phyloP scores from a whole-genome alignment of 2,113 vertebrate genomes.

The Erythrolamprus reginae region DNA sequence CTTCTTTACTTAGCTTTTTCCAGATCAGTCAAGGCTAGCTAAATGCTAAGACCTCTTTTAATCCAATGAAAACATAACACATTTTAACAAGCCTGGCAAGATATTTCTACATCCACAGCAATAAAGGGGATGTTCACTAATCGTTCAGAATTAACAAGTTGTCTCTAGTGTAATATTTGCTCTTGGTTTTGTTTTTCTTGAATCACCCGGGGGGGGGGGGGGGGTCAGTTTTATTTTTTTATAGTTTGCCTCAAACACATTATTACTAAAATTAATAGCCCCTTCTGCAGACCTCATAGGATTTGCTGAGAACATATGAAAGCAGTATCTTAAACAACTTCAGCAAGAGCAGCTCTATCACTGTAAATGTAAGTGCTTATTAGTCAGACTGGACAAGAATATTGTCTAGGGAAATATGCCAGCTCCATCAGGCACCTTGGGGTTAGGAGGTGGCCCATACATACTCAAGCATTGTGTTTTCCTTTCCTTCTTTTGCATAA shows the following conservation, averaged over 20 bases:
- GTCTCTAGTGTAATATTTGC: slow-evolving; percentile 14
- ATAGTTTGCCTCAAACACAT: not conserved
- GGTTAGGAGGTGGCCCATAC: slow-evolving; percentile 24
- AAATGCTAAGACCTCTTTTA: not conserved
- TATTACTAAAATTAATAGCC: slow-evolving; percentile 1
- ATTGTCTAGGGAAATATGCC: slow-evolving; percentile 6
- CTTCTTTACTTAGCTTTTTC: not conserved
- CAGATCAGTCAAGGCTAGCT: not conserved
- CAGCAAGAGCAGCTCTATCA: not conserved
- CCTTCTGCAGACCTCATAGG: not conserved
- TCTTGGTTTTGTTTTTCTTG: not conserved
- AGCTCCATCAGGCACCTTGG: not conserved
- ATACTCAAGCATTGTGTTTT: slow-evolving; percentile 19
- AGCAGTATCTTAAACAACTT: not conserved
- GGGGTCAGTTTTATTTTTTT: not conserved
- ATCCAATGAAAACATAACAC: not conserved
- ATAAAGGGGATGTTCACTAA: not conserved
- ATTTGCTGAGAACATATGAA: not conserved
- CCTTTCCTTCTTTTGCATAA: not conserved
- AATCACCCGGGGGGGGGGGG: not conserved
- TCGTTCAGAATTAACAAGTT: slow-evolving; percentile 18
- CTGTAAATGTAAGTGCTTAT: slow-evolving; percentile 18
- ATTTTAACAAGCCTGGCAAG: not conserved
- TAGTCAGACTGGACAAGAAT: not conserved
- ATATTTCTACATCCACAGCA: not conserved